Evolutionary conservation across 1,140 invertebrate species (phyloP), one percentile per base, ranked within the genome.

Genomic region (Euglossa dilemma): DNA sequence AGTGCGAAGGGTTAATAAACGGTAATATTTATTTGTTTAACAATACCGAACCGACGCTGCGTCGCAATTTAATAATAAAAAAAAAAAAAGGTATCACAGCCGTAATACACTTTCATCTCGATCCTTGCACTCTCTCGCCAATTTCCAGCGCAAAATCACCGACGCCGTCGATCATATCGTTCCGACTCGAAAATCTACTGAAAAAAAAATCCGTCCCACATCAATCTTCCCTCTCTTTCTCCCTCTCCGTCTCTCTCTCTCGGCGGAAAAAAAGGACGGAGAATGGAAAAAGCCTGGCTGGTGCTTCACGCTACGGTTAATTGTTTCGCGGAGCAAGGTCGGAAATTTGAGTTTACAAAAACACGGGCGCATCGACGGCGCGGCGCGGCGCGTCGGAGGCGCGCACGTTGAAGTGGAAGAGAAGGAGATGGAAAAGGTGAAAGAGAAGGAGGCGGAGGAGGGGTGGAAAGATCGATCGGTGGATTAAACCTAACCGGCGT

Each of bases 401-500:
- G 6, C 6, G 14, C 11, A 12, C 1, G 11, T 20, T 18, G 23
- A 20, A 23, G 14, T 23, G 16, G 25, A 0, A 9, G 50, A 36
- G 25, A 20, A 11, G 28, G 12, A 56, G 54, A 20, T 0, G 36
- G 59, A 36, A 43, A 36, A 20, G 36, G 14, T 23, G 16, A 18
- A 0, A 9, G 50, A 36, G 25, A 20, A 11, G 28, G 12, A 56
- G 54, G 28, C 0, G 36, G 45, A 36, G n/a, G 36, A 36, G 36
- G 36, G 36, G 36, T 36, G 54, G 43, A 64, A 77, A 81, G 73
- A 74, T 81, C 63, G 80, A 75, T 76, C 72, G 64, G 64, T 83
- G 79, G 77, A 88, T 89, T 88, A 88, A 88, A 89, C 66, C 73
- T 85, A 88, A 89, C 87, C 85, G 75, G 67, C 77, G 66, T 84